phyloP scores from a whole-genome alignment of 2,113 vertebrate species.

The Phasianus colchicus region DNA sequence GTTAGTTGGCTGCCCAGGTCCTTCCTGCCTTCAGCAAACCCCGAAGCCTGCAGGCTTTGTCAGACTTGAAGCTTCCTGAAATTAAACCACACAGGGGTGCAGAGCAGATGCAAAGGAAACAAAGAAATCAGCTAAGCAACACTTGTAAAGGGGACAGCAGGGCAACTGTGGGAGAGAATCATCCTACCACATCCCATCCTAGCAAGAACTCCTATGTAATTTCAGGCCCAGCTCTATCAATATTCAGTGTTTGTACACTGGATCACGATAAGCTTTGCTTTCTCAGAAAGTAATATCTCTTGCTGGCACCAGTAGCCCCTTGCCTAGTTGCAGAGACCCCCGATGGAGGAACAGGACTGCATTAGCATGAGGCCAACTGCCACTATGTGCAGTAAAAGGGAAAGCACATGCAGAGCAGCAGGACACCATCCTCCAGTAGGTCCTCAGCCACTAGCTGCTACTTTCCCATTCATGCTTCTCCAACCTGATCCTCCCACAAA shows the following conservation, averaged over 20 bases:
- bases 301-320: background rate
- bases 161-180: background rate
- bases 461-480: background rate
- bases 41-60: rapidly evolving
- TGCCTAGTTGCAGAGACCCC: background rate
- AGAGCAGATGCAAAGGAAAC: background rate
- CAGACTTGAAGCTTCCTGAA: background rate
- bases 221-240: background rate
- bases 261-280: background rate
- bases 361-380: background rate
- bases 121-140: background rate
- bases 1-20: rapidly evolving
- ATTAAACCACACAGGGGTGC: background rate
- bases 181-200: background rate
- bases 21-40: constrained; percentile 7
- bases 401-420: background rate
- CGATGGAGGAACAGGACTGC: background rate
- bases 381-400: background rate
- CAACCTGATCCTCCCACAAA: background rate
- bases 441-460: background rate
- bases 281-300: background rate
- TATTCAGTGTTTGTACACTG: background rate
- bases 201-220: background rate
- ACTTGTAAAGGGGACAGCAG: background rate
- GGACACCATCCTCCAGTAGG: background rate